These are phyloP conservation scores for Neelides folsomi DNA, from an alignment of 2,888 invertebrate species.

Conservation along the genomic window DNA sequence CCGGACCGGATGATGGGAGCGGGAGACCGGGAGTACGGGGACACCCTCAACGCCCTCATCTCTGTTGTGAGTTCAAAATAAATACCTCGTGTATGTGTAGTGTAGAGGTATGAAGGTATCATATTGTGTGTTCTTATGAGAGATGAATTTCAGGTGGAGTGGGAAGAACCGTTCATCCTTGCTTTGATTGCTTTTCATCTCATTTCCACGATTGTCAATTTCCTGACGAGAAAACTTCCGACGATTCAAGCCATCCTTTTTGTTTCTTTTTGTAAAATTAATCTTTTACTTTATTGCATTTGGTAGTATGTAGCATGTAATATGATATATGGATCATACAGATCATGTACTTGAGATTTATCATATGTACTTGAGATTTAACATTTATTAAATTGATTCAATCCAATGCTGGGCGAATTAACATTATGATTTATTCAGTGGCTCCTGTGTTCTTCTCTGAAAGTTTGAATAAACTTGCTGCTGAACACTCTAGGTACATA, in stretches of 20 bases:
- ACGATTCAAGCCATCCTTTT: conserved; percentile 75
- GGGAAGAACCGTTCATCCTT: conserved; percentile 77
- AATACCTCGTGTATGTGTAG: no score
- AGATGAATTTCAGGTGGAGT: conserved; percentile 58
- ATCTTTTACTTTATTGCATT: no score
- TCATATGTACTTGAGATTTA: no score
- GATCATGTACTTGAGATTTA: no score
- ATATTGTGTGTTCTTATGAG: neutral
- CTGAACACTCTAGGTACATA: conserved; percentile 61
- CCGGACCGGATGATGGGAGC: no score
- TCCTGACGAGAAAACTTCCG: conserved; percentile 69
- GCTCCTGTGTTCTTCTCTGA: conserved; percentile 78
- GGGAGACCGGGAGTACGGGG: no score
- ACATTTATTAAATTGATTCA: no score
- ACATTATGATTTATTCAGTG: conserved; percentile 45
- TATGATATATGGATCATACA: no score
- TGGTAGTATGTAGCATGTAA: no score
- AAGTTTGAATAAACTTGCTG: conserved; percentile 76
- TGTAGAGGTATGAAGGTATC: neutral
- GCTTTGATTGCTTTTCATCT: conserved; percentile 62
- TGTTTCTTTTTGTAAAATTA: conserved; percentile 56
- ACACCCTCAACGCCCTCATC: no score
- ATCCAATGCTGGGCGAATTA: no score
- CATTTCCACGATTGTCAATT: conserved; percentile 59
- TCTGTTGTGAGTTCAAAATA: no score